These are phyloP conservation scores for Setipinna tenuifilis DNA, from an alignment of 2,797 vertebrate genomes.

Conservation along the genomic window DNA sequence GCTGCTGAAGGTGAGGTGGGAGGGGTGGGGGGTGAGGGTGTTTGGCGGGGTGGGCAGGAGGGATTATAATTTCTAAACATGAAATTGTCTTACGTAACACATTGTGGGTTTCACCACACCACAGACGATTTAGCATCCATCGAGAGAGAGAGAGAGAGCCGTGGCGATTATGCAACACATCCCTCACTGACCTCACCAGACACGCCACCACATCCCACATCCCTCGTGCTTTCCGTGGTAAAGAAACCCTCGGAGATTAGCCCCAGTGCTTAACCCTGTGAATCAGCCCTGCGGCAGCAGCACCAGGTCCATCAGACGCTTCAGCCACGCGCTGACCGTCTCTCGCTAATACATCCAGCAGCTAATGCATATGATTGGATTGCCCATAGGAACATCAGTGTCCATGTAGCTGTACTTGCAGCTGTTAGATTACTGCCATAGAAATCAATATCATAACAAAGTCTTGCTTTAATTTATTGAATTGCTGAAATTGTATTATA, in stretches of 20 bases:
- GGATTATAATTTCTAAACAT: conserved; percentile 76
- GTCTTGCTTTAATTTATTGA: background rate
- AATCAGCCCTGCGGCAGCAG: no score
- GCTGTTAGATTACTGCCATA: background rate
- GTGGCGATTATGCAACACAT: conserved; percentile 67
- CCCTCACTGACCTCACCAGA: conserved; percentile 60
- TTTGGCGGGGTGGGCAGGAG: conserved; percentile 33
- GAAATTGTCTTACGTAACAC: conserved; percentile 78
- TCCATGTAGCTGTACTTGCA: background rate
- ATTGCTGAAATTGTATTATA: no score
- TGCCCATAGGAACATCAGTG: background rate
- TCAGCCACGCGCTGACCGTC: background rate
- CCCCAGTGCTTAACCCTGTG: conserved; percentile 24
- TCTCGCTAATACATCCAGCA: background rate
- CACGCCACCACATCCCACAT: conserved; percentile 38
- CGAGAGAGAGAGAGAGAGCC: conserved; percentile 64
- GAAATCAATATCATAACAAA: background rate
- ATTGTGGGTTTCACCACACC: conserved; percentile 55
- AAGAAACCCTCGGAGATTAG: conserved; percentile 10
- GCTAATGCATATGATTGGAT: background rate
- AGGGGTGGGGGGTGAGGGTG: no score
- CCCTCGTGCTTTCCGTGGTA: background rate
- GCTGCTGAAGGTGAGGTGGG: conserved; percentile 38
- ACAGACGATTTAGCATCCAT: conserved; percentile 57
- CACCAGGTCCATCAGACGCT: background rate